Evolutionary conservation across 2,888 invertebrate species (phyloP), one percentile per base, ranked within the genome.

Genomic region (Agrochola macilenta): DNA sequence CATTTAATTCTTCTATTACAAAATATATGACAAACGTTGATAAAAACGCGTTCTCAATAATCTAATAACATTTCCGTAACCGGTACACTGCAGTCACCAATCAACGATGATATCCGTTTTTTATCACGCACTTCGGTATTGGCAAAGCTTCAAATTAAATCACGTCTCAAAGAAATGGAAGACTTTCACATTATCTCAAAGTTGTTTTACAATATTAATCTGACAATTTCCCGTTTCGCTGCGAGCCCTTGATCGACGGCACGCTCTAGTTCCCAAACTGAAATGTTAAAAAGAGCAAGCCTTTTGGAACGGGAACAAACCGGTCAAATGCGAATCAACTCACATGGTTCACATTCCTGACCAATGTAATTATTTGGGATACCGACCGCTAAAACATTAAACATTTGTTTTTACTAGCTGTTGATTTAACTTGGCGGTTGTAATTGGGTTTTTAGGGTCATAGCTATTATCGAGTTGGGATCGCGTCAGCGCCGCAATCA

Each of bases 201-300:
- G 74, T 61, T 82, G 82, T 89, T 89, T 83, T 82, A 88, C 72
- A 84, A 85, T 81, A 79, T 81, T 84, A 87, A 87, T 87, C 78
- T 77, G 65, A 79, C 74, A 61, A 78, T 83, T 86, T 76, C 88
- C 81, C 79, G 83, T 85, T 86, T 78, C 69, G 79, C 78, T 66
- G 83, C 80, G 79, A 85, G 83, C 85, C 85, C 88, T 83, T 85
- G 84, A 90, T 84, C 85, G 85, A 84, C 74, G 79, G 80, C 91
- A 93, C 94, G 94, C 93, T 94, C 95, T 92, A 92, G 88, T 94
- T 94, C 89, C 88, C 86, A 92, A 91, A 91, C 92, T 92, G 92
- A 93, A 93, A 92, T 88, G 91, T 89, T 91, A 87, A 90, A 88
- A 90, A 89, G 87, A 89, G 84, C 89, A 84, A 89, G 90, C 90